phyloP scores from a whole-genome alignment of 35 echinoderm and acorn worm species.

The Heliocidaris erythrogramma region DNA sequence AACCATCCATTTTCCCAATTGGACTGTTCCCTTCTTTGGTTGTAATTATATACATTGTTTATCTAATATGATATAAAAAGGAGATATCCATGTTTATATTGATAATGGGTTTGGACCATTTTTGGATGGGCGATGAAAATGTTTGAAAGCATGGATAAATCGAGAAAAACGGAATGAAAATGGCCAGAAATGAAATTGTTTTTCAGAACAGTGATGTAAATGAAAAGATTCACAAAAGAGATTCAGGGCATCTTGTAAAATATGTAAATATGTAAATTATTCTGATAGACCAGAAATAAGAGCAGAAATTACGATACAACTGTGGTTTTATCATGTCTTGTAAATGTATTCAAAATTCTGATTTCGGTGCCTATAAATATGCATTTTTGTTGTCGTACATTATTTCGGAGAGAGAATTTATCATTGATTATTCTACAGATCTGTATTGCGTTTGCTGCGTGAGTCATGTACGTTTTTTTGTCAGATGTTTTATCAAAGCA shows the following conservation, averaged over 20 bases:
- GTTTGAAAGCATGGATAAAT: background rate
- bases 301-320: background rate
- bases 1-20: background rate
- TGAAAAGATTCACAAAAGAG: background rate
- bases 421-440: background rate
- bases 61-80: too few relatives aligned
- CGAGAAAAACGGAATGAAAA: background rate
- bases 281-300: background rate
- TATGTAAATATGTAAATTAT: background rate
- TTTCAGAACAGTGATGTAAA: background rate
- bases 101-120: background rate
- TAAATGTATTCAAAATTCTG: slow-evolving; percentile 7
- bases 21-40: background rate
- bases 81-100: too few relatives aligned
- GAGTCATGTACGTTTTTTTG: background rate
- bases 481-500: background rate
- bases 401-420: background rate
- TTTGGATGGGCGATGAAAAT: background rate
- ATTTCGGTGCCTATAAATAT: slow-evolving; percentile 2
- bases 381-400: background rate
- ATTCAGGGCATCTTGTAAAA: background rate
- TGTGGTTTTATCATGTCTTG: background rate
- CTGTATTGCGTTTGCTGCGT: background rate
- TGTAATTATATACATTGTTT: too few relatives aligned
- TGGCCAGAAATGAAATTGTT: background rate